Evolutionary conservation across 2,113 vertebrate species (phyloP), one percentile per base, ranked within the genome.

Genomic region (Microtus oregoni): DNA sequence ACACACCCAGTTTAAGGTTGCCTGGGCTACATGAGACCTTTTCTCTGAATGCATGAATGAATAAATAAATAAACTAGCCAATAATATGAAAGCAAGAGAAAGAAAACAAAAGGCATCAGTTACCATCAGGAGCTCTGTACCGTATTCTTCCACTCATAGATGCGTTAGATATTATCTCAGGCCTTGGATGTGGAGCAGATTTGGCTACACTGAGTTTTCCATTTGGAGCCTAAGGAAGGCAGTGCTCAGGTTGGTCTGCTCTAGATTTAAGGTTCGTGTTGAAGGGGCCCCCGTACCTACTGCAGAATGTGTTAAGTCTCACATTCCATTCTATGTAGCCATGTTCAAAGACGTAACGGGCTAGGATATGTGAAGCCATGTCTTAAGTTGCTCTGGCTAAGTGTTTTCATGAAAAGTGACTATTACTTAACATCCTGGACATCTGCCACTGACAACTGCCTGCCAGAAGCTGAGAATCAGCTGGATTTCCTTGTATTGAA

Each of bases 141-240:
- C n/a, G 17, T 90, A 22, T 76, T 96, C 89, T 86, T 95, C 75
- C 92, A 28, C 61, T 86, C 87, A 83, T 24, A 82, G 77, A 92
- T 78, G 78, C 55, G 30, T 76, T 63, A 70, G 67, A 24, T 89
- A 67, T 55, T 44, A 14, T 86, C 96, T 88, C 52, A 72, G 76
- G 68, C 82, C 55, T 89, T 91, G 68, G 68, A 89, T 19, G 0
- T n/a, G 89, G 89, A 96, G 35, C 63, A 75, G 44, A 63, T 47
- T 72, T 76, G 76, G 87, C 92, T 92, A 50, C 75, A 14, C 10
- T 90, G 90, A 96, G 92, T 38, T 92, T 61, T 90, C 76, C 65
- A 8, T 47, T 38, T 88, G 87, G 72, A 86, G 50, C 88, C 77
- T 79, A 75, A 95, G 83, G 78, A 79, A 94, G 68, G 92, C 82